Evolutionary conservation across 35 echinoderm and acorn worm species (phyloP), one percentile per base, ranked within the genome.

Genomic region (Holothuria glaberrima): DNA sequence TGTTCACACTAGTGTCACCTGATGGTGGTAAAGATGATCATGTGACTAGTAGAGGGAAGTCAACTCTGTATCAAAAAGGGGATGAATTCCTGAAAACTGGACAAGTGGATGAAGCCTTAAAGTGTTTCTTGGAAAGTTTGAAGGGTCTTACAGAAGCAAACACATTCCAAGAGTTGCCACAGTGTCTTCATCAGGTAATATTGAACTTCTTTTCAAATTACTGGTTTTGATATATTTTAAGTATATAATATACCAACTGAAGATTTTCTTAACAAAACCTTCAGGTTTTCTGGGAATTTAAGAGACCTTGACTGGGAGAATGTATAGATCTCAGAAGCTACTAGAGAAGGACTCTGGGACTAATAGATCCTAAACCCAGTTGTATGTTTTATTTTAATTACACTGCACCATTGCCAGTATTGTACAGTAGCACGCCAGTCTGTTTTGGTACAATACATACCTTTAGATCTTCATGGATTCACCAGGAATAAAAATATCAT

Each of bases 101-200:
- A 25, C 80, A 97, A 24, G 52, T 25, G 7, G 95, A 97, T 38
- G 84, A 88, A 52, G 95, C 95, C 31, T 87, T 97, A 33, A 89
- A 70, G 14, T 89, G 89, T 83, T 94, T 81, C 35, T 48, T 97
- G 33, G 84, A 58, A 38, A 90, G 93, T 85, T 80, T 97, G 21
- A 97, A 93, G 20, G 95, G 95, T 7, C 33, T 97, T 19, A 72
- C 84, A 31, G 89, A 94, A 59, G 74, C 67, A 31, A 88, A 89
- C n/a, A 59, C 88, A 6, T 97, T 94, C 59, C 85, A 90, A 4
- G 89, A 91, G 9, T 83, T 97, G 2, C 95, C 95, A 5, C 85
- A 87, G 80, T 97, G 95, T 85, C 95, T 97, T 22, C 95, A 97
- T 67, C 70, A 90, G 78, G 83, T 94, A 69, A 33, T 26, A 26